phyloP scores from a whole-genome alignment of 1,140 invertebrate species.

The Cotesia vestalis region DNA sequence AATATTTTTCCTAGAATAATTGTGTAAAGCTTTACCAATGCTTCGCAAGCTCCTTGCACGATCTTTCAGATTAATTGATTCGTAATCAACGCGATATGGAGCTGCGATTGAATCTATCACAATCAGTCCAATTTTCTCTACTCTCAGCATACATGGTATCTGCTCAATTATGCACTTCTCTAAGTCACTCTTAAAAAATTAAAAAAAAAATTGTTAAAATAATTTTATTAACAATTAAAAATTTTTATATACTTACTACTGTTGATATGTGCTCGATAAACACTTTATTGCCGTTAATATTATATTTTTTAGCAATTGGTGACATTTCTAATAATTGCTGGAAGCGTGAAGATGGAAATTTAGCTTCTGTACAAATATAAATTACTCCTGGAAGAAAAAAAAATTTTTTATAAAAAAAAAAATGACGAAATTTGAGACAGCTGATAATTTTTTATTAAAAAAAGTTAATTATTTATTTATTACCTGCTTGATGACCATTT shows the following conservation, averaged over 20 bases:
- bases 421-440: too few relatives aligned
- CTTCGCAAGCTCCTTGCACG: conserved; percentile 70
- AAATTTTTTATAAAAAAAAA: background rate
- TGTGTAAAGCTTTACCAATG: conserved; percentile 69
- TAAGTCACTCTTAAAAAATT: conserved; percentile 64
- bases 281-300: conserved; percentile 64
- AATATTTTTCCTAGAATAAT: conserved; percentile 67
- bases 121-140: conserved; percentile 70
- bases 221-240: too few relatives aligned
- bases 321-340: conserved; percentile 62
- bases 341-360: conserved; percentile 77
- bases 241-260: conserved; percentile 47
- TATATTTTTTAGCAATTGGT: conserved; percentile 51
- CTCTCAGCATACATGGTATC: conserved; percentile 65
- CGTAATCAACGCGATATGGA: conserved; percentile 73
- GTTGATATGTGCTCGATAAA: conserved; percentile 68
- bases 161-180: conserved; percentile 68
- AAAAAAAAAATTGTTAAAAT: background rate
- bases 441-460: background rate
- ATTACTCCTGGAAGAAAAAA: conserved; percentile 67
- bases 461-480: background rate
- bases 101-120: conserved; percentile 82
- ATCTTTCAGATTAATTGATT: conserved; percentile 56
- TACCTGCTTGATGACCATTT: conserved; percentile 58
- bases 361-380: conserved; percentile 81